Base-by-base conservation (phyloP, 2,888 invertebrate genomes). In the Flexamia atlantica region DNA sequence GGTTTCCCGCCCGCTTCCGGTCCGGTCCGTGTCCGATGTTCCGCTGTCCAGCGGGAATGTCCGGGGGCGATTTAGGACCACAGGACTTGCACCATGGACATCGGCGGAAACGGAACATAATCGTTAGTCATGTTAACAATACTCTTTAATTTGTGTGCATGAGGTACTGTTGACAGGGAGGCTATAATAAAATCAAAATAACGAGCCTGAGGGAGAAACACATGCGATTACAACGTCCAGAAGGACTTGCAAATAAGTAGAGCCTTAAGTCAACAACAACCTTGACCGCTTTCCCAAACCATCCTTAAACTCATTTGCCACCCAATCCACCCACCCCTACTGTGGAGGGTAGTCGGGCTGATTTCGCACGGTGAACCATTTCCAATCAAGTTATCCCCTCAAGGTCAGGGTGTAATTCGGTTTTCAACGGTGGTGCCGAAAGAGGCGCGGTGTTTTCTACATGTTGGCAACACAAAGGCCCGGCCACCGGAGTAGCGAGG, bases 401-500 rank as follows among this genome's bases (percentile, higher is more conserved):
- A 46, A 9, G 46, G 46, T 25, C 57, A 23, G 64, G 64, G 14
- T 28, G 30, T 17, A n/a, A 64, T 64, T 57, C 64, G 64, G 64
- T 64, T 46, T 46, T 46, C 57, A 57, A 57, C 23, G 64, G 12
- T 17, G 60, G 25, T 64, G 64, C 64, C 64, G 14, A 64, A 53
- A 30, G 30, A 30, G 64, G 64, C 28, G 64, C 64, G 64, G 64
- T 64, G 64, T 64, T 64, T 64, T 64, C 64, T 4, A 64, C 28
- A 64, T 64, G 64, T 64, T 64, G 5, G 64, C 64, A 25, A 64
- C 64, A 64, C 64, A 64, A 64, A 23, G 20, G 30, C 5, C 57
- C 28, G 20, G 64, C 64, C 64, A 64, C 64, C 64, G 30, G 64
- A 64, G 64, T 64, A 28, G 64, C 28, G 14, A 30, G 64, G 64